phyloP scores from a whole-genome alignment of 2,113 vertebrate species.

The Cebus imitator region DNA sequence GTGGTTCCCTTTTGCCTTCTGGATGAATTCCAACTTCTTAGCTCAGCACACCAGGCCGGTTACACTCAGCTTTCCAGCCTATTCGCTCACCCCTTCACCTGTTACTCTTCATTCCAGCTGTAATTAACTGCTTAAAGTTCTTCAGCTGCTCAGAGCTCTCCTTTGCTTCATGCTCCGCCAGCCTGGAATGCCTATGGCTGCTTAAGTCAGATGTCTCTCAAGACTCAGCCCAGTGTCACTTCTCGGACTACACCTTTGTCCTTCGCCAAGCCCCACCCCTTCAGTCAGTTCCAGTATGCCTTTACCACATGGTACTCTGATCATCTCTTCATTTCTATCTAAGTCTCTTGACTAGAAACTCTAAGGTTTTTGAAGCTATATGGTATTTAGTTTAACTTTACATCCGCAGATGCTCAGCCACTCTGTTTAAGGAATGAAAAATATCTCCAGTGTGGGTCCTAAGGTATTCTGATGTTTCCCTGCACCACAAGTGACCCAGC shows the following conservation, averaged over 20 bases:
- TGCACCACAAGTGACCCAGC: not conserved
- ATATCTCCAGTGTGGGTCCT: not conserved
- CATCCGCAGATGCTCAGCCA: not conserved
- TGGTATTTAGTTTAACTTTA: not conserved
- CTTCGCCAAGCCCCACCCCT: not conserved
- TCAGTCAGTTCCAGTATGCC: not conserved
- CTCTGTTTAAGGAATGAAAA: conserved; percentile 27
- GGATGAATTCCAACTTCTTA: not conserved
- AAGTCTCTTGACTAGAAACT: not conserved
- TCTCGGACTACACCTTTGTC: not conserved
- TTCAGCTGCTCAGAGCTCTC: not conserved
- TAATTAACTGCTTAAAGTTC: not conserved
- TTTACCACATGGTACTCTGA: not conserved
- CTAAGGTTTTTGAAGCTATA: not conserved
- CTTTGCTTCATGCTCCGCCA: not conserved
- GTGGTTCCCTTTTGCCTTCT: not conserved
- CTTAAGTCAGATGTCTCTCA: not conserved
- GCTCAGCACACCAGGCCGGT: not conserved
- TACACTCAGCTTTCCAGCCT: not conserved
- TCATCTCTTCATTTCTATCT: not conserved
- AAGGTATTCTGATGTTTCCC: not conserved
- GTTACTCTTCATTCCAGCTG: not conserved
- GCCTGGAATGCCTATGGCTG: not conserved
- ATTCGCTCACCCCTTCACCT: not conserved
- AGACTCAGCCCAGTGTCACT: not conserved